Base-by-base conservation (phyloP, 2,113 vertebrate genomes). In the Monarcha castaneiventris region DNA sequence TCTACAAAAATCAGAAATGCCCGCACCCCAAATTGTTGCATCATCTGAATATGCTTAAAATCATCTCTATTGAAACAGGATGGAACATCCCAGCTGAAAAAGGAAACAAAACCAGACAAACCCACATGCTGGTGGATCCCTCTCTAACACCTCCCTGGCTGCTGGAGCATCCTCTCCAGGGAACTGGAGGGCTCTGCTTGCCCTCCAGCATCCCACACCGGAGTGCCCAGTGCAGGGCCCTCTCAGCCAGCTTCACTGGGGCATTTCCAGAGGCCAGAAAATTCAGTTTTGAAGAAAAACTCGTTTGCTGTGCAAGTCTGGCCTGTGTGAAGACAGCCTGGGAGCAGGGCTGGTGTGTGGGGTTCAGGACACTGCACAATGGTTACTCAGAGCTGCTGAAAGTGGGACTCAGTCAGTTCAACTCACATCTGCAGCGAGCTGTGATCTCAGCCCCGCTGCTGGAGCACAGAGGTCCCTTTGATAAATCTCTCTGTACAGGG, bases 381-480 rank as follows among this genome's bases (percentile, higher is more conserved):
- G 87, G 71, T 74, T 58, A 37, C 74, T 95, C 89, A 62, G 12
- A 68, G 69, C 87, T 44, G 55, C 77, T 46, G 19, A 1, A 49
- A 89, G 73, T 11, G 76, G 73, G 26, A 73, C 86, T 90, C 76
- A 5, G 85, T 73, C 89, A 71, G 61, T 8, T 86, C 76, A 35
- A 0, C 4, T 78, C 93, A 37, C 90, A 93, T 92, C 96, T 93
- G 92, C 82, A 71, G 37, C 2, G 7, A 61, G 32, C 79, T 93
- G 91, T 93, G 95, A 96, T 62, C 93, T 96, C 94, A 94, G 94
- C 92, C 82, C 86, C 0, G 58, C 89, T 73, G 39, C 76, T 26
- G 73, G 51, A 92, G 92, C 93, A 96, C 93, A 96, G 93, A 96
- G 73, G 46, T 84, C 79, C 93, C 89, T 96, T 93, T 89, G 96